Percentiles rank a stretch among this genome's conserved stretches.
Evolutionary conservation across 2,113 vertebrate species (phyloP).

Genomic region (Spea bombifrons): DNA sequence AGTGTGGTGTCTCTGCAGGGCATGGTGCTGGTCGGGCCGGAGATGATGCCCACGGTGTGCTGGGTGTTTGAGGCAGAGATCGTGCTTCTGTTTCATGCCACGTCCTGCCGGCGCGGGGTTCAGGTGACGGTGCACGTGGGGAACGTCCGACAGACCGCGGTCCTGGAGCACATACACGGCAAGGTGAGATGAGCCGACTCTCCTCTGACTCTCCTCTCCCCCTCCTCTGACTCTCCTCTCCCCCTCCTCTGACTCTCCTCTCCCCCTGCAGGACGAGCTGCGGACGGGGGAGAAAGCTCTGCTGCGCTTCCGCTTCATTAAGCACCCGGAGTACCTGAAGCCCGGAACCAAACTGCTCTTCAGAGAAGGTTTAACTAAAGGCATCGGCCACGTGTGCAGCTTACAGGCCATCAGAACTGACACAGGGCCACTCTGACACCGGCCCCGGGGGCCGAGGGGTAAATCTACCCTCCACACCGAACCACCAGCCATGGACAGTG

Average conservation of each 20-base stretch:
- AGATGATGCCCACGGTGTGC: slow-evolving; percentile 96
- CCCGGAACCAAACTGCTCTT: slow-evolving; percentile 94
- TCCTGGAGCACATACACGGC: slow-evolving; percentile 88
- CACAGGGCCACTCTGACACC: not conserved
- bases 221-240: not conserved
- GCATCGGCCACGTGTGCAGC: slow-evolving; percentile 92
- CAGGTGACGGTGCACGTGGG: slow-evolving; percentile 96
- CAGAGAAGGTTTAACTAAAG: slow-evolving; percentile 93
- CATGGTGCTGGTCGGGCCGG: slow-evolving; percentile 49
- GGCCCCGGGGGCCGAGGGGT: not conserved
- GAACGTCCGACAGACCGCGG: slow-evolving; percentile 91
- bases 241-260: not conserved
- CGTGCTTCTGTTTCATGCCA: slow-evolving; percentile 91
- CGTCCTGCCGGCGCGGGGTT: slow-evolving; percentile 94
- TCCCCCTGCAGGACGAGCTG: slow-evolving; percentile 78
- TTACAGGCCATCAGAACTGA: slow-evolving; percentile 76
- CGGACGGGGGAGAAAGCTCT: slow-evolving; percentile 95
- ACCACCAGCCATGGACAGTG: slow-evolving; percentile 3
- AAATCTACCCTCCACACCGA: not conserved
- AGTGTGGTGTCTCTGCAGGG: slow-evolving; percentile 9
- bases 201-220: not conserved
- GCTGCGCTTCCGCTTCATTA: slow-evolving; percentile 93
- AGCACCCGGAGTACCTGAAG: slow-evolving; percentile 97
- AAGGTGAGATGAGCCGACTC: slow-evolving; percentile 74
- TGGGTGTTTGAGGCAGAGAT: slow-evolving; percentile 96